Percentiles rank a stretch among this genome's conserved stretches.
phyloP scores from a whole-genome alignment of 2,113 vertebrate species.

The Siniperca knerii region DNA sequence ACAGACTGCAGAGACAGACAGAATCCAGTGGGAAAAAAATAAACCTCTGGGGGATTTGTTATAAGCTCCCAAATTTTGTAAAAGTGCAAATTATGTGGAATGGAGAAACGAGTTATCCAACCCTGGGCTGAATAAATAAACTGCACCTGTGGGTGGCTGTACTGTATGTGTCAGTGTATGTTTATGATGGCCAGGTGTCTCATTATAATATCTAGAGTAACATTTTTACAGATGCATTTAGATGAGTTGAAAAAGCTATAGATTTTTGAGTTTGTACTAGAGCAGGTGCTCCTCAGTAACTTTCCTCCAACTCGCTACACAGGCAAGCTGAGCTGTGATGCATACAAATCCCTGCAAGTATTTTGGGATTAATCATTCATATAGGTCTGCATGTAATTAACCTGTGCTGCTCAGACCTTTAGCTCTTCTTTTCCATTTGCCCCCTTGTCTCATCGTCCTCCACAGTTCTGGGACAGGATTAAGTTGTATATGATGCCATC shows the following conservation, averaged over 20 bases:
- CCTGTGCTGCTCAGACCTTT: conserved; percentile 3
- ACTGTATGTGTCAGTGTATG: neutral
- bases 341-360: conserved; percentile 12
- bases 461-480: conserved; percentile 96
- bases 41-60: neutral
- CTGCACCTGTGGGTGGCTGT: neutral
- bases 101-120: neutral
- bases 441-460: neutral
- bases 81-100: neutral
- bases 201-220: neutral
- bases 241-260: conserved; percentile 3
- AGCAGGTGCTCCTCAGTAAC: conserved; percentile 4
- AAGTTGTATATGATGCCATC: conserved; percentile 97
- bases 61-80: neutral
- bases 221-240: neutral
- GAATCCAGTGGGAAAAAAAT: neutral
- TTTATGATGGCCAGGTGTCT: neutral
- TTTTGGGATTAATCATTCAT: conserved; percentile 23
- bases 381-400: conserved; percentile 15
- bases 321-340: neutral
- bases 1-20: neutral
- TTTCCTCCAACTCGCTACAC: neutral
- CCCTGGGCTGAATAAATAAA: neutral
- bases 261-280: neutral
- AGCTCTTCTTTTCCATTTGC: neutral